Percentiles rank a stretch among this genome's conserved stretches.
These are phyloP conservation scores for Bembecia ichneumoniformis DNA, from an alignment of 2,888 invertebrate genomes.

Conservation along the genomic window DNA sequence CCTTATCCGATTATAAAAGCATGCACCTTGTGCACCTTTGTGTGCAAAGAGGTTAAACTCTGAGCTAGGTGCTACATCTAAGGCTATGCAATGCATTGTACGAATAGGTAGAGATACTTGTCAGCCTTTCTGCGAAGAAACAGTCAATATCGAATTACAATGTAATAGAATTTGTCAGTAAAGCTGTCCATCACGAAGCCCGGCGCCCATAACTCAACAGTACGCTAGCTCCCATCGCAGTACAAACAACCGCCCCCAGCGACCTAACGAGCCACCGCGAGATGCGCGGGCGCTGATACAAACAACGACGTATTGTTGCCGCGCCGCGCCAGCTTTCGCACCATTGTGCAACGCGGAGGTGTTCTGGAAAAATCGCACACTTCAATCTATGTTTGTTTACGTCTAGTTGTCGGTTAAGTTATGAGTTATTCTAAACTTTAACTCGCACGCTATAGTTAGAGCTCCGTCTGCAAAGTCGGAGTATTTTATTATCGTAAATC, in stretches of 20 bases:
- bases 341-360: constrained; percentile 56
- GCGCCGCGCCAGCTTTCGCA: constrained; percentile 67
- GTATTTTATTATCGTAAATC: not conserved
- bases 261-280: constrained; percentile 60
- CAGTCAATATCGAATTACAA: constrained; percentile 1
- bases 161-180: constrained; percentile 15
- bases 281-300: constrained; percentile 60
- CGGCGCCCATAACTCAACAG: constrained; percentile 26
- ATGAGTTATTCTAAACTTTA: constrained; percentile 14
- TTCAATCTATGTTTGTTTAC: constrained; percentile 67
- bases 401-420: constrained; percentile 32
- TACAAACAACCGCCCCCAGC: constrained; percentile 59
- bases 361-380: constrained; percentile 51
- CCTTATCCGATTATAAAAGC: too few species aligned
- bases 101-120: not conserved
- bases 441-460: not conserved
- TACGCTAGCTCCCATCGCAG: constrained; percentile 40
- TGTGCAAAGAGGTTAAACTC: too few species aligned
- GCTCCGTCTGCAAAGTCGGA: not conserved
- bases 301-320: constrained; percentile 62
- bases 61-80: too few species aligned
- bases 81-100: too few species aligned
- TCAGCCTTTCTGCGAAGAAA: not conserved
- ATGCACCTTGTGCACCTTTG: too few species aligned
- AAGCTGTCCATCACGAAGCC: constrained; percentile 31